Percentiles rank a stretch among this genome's conserved stretches.
Conservation (phyloP, 2,113 vertebrate genomes). For the Neodontobutis hainanensis region DNA sequence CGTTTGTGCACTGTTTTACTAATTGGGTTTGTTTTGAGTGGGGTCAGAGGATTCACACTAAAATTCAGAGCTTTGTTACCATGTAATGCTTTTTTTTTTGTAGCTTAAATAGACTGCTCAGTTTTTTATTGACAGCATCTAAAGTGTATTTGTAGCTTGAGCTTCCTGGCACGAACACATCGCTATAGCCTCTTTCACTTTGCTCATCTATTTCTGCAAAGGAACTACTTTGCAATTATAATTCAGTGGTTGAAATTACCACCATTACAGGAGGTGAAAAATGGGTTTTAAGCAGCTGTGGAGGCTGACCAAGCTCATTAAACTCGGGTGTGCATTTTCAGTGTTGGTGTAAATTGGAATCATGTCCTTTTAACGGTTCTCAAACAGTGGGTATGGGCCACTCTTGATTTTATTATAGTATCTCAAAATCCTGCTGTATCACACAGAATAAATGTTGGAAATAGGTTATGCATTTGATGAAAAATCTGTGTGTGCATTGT, state of each 20-base stretch:
- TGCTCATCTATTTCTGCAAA: slow-evolving; percentile 1
- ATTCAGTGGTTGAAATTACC: slow-evolving; percentile 4
- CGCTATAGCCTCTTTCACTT: not conserved
- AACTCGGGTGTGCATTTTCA: not conserved
- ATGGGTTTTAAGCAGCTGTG: slow-evolving; percentile 11
- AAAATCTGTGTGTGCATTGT: too few species aligned
- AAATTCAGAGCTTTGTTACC: slow-evolving; percentile 10
- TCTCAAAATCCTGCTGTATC: not conserved
- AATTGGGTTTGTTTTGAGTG: slow-evolving; percentile 38
- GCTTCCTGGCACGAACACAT: slow-evolving; percentile 3
- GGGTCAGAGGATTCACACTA: slow-evolving; percentile 19
- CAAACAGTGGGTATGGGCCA: not conserved
- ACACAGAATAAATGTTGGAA: not conserved
- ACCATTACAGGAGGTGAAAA: slow-evolving; percentile 13
- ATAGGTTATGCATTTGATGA: not conserved
- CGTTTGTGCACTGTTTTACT: slow-evolving; percentile 35
- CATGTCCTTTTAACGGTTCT: not conserved
- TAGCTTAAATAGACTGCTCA: slow-evolving; percentile 30
- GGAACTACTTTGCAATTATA: slow-evolving; percentile 8
- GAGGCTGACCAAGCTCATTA: slow-evolving; percentile 8
- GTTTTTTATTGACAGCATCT: slow-evolving; percentile 1
- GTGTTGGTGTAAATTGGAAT: slow-evolving; percentile 6
- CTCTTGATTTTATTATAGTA: not conserved
- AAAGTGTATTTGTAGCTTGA: not conserved
- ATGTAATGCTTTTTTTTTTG: slow-evolving; percentile 32